These are phyloP conservation scores for Carassius carassius DNA, from an alignment of 2,113 vertebrate species.

Conservation along the genomic window DNA sequence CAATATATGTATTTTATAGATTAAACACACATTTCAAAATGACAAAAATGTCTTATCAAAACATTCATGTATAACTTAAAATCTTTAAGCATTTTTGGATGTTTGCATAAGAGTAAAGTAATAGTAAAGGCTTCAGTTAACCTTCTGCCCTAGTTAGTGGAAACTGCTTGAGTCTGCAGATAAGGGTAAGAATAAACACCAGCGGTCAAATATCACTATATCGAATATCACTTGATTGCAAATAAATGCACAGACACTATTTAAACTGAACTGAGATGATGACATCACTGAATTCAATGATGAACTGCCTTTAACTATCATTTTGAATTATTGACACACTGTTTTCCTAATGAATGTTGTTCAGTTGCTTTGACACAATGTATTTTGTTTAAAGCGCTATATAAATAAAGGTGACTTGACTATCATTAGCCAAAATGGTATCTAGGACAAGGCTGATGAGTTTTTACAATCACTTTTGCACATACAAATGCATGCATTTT, in stretches of 20 bases:
- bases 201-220: neutral
- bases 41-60: neutral
- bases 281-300: too few relatives aligned
- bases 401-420: too few relatives aligned
- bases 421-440: neutral
- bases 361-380: too few relatives aligned
- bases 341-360: too few relatives aligned
- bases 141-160: conserved; percentile 8
- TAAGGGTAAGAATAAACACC: conserved; percentile 23
- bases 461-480: neutral
- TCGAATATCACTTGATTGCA: too few relatives aligned
- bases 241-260: too few relatives aligned
- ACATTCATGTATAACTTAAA: neutral
- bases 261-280: too few relatives aligned
- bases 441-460: neutral
- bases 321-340: too few relatives aligned
- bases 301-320: too few relatives aligned
- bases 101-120: neutral
- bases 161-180: conserved; percentile 16
- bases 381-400: too few relatives aligned
- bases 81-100: neutral
- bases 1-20: neutral
- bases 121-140: neutral
- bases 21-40: neutral
- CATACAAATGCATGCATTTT: neutral